These are phyloP conservation scores for Portunus trituberculatus DNA, from an alignment of 1,140 invertebrate genomes.

Conservation along the genomic window DNA sequence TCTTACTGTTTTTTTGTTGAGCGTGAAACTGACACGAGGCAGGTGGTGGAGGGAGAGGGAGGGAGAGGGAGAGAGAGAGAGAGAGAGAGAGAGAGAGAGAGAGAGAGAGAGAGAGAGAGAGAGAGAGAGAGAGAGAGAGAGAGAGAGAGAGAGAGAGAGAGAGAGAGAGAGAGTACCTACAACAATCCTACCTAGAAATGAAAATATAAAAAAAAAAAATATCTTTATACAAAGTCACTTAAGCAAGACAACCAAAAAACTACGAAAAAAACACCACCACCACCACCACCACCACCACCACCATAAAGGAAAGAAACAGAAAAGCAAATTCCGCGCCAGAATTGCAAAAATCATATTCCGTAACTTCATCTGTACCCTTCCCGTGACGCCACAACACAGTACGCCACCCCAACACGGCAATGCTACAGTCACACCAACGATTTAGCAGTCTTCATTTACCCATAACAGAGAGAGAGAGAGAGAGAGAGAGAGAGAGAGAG, in stretches of 20 bases:
- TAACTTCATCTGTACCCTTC: no score
- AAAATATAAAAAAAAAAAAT: background rate
- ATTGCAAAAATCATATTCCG: no score
- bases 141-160: background rate
- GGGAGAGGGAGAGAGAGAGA: no score
- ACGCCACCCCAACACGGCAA: no score
- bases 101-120: background rate
- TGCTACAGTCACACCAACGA: no score
- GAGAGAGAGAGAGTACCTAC: background rate
- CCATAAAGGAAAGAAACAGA: no score
- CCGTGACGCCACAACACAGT: no score
- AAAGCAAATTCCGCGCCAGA: no score
- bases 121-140: background rate
- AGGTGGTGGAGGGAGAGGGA: background rate
- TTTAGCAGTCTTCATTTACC: no score
- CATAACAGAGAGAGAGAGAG: no score
- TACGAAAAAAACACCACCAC: background rate
- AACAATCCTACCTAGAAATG: background rate
- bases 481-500: no score
- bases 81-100: background rate
- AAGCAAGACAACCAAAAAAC: background rate
- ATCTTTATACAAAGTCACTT: background rate
- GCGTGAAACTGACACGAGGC: constrained; percentile 1
- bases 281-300: no score
- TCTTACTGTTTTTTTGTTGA: background rate